These are phyloP conservation scores for Drosophila tripunctata DNA, from an alignment of 2,888 invertebrate species.

Conservation along the genomic window DNA sequence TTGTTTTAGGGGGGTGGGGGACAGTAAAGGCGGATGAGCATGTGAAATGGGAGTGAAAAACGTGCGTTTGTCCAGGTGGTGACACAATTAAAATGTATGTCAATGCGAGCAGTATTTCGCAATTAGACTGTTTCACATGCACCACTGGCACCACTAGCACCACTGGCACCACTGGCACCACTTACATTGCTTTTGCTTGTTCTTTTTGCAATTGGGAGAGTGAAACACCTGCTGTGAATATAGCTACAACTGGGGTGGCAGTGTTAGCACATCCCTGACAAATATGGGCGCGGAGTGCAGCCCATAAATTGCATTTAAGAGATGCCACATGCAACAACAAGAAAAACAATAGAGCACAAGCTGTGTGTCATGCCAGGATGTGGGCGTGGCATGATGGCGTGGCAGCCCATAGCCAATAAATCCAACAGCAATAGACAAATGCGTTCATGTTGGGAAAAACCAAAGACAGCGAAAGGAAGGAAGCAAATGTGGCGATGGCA, in stretches of 20 bases:
- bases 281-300: slow-evolving; percentile 34
- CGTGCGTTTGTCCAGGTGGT: slow-evolving; percentile 34
- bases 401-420: slow-evolving; percentile 50
- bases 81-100: slow-evolving; percentile 54
- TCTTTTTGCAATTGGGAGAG: not conserved
- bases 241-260: slow-evolving; percentile 20
- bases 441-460: slow-evolving; percentile 41
- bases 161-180: not conserved
- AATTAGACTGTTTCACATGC: slow-evolving; percentile 34
- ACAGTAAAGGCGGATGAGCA: not conserved
- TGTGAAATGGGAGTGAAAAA: not conserved
- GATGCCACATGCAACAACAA: slow-evolving; percentile 16
- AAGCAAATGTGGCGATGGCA: not conserved
- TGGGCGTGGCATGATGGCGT: slow-evolving; percentile 46
- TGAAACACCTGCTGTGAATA: slow-evolving; percentile 13
- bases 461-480: not conserved
- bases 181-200: too few relatives aligned
- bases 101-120: slow-evolving; percentile 49
- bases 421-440: slow-evolving; percentile 63
- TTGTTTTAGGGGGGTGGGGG: not conserved
- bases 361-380: slow-evolving; percentile 35
- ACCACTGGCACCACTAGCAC: not conserved
- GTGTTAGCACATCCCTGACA: slow-evolving; percentile 15
- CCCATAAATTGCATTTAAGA: slow-evolving; percentile 53
- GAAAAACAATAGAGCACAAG: slow-evolving; percentile 6